Evolutionary conservation across 2,888 invertebrate genomes (phyloP), one percentile per base, ranked within the genome.

Genomic region (Nipponacmea schrenckii): DNA sequence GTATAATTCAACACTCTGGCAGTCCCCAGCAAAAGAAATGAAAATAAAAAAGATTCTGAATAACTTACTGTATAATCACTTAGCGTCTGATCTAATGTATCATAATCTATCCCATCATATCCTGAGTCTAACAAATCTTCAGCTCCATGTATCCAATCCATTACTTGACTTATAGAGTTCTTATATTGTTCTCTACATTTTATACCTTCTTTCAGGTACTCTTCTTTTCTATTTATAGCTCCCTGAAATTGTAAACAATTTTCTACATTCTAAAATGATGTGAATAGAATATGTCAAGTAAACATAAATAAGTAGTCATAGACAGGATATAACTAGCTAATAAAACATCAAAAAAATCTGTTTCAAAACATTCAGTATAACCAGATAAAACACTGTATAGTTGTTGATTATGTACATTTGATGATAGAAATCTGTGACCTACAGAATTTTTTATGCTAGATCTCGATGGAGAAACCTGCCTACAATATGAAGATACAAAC

Each of bases 51-150:
- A 39, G 39, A 39, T 39, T 39, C 39, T 8, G 39, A 39, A 8
- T 39, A 31, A 72, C 75, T 76, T 81, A 92, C 92, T 89, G 95
- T 95, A 85, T 96, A 96, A 82, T 96, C 95, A 85, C 95, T 94
- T 31, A 97, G 90, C 84, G 96, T 95, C 10, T 92, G 91, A 66
- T 93, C 91, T 12, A 96, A 93, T 79, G 95, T 95, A 81, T 94
- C 94, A 84, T 95, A 96, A 87, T 97, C 95, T 8, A 96, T 93
- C 17, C 96, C 96, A 77, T 94, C 94, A 83, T 94, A 94, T 20
- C 93, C 93, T 84, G 93, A 93, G 75, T 83, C 84, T 50, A 85
- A 77, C 70, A 84, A 75, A 8, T 80, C 77, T 71, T 86, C 86
- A 0, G 86, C 85, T 12, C 81, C 82, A 62, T 81, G 76, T 68